phyloP scores from a whole-genome alignment of 2,888 invertebrate species.

The Liopterus haemorrhoidalis region DNA sequence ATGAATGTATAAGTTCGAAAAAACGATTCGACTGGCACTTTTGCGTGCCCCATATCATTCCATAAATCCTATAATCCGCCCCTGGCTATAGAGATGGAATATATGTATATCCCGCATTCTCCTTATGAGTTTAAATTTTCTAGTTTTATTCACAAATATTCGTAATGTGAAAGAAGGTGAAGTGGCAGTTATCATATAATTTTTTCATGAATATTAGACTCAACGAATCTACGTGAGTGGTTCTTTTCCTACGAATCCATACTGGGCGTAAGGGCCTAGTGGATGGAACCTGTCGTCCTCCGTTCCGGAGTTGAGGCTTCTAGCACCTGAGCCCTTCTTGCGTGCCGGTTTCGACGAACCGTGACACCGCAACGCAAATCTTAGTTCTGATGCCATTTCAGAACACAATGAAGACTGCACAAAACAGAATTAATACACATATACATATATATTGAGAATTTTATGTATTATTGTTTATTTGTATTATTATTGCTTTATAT shows the following conservation, averaged over 20 bases:
- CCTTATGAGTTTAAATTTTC: too few species aligned
- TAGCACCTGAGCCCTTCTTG: slow-evolving; percentile 38
- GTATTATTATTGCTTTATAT: too few species aligned
- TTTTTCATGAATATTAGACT: slow-evolving; percentile 3
- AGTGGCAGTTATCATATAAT: neutral
- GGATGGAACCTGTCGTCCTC: slow-evolving; percentile 45
- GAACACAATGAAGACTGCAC: slow-evolving; percentile 64
- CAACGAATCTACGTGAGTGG: slow-evolving; percentile 43
- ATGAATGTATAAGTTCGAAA: too few species aligned
- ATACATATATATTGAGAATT: too few species aligned
- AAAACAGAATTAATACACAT: slow-evolving; percentile 9
- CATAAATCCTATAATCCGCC: too few species aligned
- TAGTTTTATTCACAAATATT: too few species aligned
- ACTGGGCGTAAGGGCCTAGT: slow-evolving; percentile 56
- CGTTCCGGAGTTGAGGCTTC: slow-evolving; percentile 33
- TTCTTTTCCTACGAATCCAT: slow-evolving; percentile 55
- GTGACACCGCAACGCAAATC: slow-evolving; percentile 62
- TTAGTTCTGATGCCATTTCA: slow-evolving; percentile 67
- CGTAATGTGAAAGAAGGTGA: too few species aligned
- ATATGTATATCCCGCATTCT: too few species aligned
- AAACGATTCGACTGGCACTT: too few species aligned
- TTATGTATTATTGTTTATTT: too few species aligned
- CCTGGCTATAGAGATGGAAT: too few species aligned
- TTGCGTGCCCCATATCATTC: too few species aligned
- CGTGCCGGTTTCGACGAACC: slow-evolving; percentile 52